Conservation (phyloP, 53 echinoderm and acorn worm species). For the Henricia sp. region DNA sequence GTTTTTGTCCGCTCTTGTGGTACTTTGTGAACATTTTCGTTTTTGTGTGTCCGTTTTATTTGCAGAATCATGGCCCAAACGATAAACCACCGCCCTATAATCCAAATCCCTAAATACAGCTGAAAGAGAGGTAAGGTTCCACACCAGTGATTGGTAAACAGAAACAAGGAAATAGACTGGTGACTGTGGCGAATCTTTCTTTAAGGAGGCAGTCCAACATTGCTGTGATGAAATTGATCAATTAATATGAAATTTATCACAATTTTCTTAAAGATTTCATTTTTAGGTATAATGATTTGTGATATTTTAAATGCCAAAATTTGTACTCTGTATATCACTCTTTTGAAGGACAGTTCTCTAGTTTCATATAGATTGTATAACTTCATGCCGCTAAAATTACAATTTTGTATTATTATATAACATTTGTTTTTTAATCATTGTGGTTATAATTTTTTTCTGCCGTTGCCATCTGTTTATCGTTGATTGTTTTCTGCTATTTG, state of each 20-base stretch:
- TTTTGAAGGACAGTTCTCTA: no score
- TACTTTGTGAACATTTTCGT: constrained; percentile 11
- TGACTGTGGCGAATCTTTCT: neutral
- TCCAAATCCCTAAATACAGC: neutral
- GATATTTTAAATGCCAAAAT: neutral
- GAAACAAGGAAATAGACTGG: neutral
- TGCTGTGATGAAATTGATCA: no score
- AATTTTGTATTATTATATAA: no score
- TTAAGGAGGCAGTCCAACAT: neutral
- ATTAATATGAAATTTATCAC: neutral
- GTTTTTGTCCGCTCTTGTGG: neutral
- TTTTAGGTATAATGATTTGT: neutral
- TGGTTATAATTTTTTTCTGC: no score
- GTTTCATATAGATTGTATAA: no score
- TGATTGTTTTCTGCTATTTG: no score
- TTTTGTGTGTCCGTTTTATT: neutral
- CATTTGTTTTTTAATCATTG: no score
- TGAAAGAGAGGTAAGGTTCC: constrained; percentile 6
- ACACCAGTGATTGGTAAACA: neutral
- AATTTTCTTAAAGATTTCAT: neutral
- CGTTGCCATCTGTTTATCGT: no score
- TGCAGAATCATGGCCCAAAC: constrained; percentile 12
- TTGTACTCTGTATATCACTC: neutral
- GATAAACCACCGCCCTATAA: constrained; percentile 49
- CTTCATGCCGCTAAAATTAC: no score